A percentile compares a stretch with the other conserved stretches of the same genome.
Conservation (phyloP, 2,113 vertebrate genomes). For the Dunckerocampus dactyliophorus region DNA sequence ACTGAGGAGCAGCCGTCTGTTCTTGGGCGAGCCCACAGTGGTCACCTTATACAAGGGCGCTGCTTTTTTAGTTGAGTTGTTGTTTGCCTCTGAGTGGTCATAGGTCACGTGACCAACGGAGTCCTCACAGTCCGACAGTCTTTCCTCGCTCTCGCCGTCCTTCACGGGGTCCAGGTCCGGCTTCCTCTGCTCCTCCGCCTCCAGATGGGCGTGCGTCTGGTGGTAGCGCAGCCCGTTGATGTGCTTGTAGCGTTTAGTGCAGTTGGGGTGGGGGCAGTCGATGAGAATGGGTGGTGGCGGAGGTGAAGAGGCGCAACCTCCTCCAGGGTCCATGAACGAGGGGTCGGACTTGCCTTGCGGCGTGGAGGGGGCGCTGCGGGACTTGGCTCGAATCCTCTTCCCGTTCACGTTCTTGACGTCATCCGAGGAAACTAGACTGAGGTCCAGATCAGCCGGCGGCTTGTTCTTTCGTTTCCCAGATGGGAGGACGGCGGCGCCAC, state of each 20-base stretch:
- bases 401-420: conserved; percentile 87
- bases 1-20: conserved; percentile 82
- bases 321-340: conserved; percentile 90
- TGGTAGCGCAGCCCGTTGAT: conserved; percentile 97
- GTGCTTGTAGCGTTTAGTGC: conserved; percentile 99
- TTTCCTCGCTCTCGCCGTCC: conserved; percentile 83
- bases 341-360: conserved; percentile 89
- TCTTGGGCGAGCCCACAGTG: conserved; percentile 84
- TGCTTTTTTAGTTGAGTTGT: conserved; percentile 76
- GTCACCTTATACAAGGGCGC: conserved; percentile 79
- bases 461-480: conserved; percentile 91
- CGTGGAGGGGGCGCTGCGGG: conserved; percentile 91
- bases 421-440: conserved; percentile 81
- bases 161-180: conserved; percentile 83
- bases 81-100: conserved; percentile 81
- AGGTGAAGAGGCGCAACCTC: conserved; percentile 69
- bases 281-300: conserved; percentile 93
- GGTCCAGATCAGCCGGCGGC: conserved; percentile 87
- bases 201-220: conserved; percentile 95
- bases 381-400: conserved; percentile 91
- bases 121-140: conserved; percentile 94
- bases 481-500: conserved; percentile 64
- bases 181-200: conserved; percentile 83
- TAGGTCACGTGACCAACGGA: conserved; percentile 79
- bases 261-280: conserved; percentile 97